Percentiles rank a stretch among this genome's conserved stretches.
Evolutionary conservation across 1,140 invertebrate genomes (phyloP).

Genomic region (Semibalanus balanoides): DNA sequence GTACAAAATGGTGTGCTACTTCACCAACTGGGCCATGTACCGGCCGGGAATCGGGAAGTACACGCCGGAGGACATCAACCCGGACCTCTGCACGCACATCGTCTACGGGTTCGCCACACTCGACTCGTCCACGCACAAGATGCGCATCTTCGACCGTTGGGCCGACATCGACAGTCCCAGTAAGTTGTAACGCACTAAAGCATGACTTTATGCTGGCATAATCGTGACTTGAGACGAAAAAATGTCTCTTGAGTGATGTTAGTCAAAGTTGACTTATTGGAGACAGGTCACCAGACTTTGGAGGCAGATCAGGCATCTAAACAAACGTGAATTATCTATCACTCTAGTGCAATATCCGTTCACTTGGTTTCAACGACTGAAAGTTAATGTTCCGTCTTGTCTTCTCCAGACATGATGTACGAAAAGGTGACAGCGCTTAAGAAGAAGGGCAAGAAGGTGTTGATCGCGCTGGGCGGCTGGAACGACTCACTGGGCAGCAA

Average conservation of each 20-base stretch:
- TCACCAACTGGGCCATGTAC: conserved; percentile 67
- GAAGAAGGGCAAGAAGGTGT: conserved; percentile 42
- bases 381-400: no score
- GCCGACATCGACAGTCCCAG: conserved; percentile 59
- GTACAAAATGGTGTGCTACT: conserved; percentile 34
- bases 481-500: conserved; percentile 69
- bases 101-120: conserved; percentile 81
- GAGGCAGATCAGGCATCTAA: no score
- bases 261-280: no score
- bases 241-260: no score
- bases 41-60: conserved; percentile 48
- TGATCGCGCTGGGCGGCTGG: conserved; percentile 77
- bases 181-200: no score
- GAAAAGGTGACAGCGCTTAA: conserved; percentile 41
- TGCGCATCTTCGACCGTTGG: conserved; percentile 74
- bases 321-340: no score
- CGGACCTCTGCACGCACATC: conserved; percentile 72
- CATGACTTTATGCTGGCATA: no score
- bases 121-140: conserved; percentile 54
- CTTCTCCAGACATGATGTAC: conserved; percentile 31
- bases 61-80: conserved; percentile 64
- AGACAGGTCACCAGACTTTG: no score
- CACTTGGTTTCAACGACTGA: no score
- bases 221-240: no score
- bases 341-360: no score